Evolutionary conservation across 92 coral and sea anemone genomes (phyloP).

Genomic region (Pocillopora grandis): DNA sequence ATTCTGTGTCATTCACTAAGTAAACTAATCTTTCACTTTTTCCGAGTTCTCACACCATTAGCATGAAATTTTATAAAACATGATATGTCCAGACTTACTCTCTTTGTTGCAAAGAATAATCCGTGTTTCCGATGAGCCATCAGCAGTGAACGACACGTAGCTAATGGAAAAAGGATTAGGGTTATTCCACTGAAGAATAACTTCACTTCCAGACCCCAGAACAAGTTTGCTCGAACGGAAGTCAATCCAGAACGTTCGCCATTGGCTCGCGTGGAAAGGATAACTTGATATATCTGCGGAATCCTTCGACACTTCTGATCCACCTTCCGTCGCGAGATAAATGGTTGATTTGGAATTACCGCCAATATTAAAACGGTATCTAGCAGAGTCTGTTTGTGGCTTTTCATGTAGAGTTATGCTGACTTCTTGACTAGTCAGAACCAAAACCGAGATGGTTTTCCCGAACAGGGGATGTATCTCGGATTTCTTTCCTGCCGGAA

Average conservation of each 20-base stretch:
- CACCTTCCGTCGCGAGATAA: constrained; percentile 14
- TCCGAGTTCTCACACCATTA: too few relatives aligned
- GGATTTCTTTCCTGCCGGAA: constrained; percentile 26
- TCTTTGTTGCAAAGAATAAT: constrained; percentile 45
- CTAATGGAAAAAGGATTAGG: constrained; percentile 56
- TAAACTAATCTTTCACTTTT: too few relatives aligned
- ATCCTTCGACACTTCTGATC: not conserved
- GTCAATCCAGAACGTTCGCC: constrained; percentile 77
- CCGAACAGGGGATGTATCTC: constrained; percentile 55
- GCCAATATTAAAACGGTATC: constrained; percentile 51
- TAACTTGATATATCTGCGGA: not conserved
- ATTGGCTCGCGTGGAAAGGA: constrained; percentile 13
- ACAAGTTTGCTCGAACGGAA: constrained; percentile 76
- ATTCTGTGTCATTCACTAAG: not conserved
- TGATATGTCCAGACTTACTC: not conserved
- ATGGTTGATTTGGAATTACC: not conserved
- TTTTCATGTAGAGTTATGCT: constrained; percentile 49
- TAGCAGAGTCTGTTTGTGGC: constrained; percentile 26
- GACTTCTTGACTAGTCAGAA: constrained; percentile 23
- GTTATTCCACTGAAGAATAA: constrained; percentile 54
- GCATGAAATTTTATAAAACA: not conserved
- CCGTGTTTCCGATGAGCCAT: constrained; percentile 2
- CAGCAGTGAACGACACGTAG: constrained; percentile 63
- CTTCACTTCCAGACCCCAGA: constrained; percentile 73
- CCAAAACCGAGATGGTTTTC: constrained; percentile 46